Conservation (phyloP, 2,797 vertebrate species). For the Parauchenoglanis ngamensis region DNA sequence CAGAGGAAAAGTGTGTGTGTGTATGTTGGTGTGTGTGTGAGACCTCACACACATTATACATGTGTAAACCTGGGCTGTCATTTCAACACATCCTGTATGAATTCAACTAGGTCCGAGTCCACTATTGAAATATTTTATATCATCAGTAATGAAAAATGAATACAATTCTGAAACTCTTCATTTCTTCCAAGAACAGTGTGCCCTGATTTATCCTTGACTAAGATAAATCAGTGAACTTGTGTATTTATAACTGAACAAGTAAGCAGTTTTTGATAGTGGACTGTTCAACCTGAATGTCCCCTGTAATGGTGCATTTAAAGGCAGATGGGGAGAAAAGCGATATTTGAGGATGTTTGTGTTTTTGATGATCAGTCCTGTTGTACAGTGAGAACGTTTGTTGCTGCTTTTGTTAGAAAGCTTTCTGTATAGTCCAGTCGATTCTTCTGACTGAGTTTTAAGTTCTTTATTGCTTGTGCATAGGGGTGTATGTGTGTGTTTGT, state of each 20-base stretch:
- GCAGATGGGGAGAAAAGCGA: background rate
- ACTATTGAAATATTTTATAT: background rate
- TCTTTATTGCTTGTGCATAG: slow-evolving; percentile 6
- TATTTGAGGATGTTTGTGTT: background rate
- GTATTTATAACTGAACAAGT: background rate
- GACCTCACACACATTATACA: too few species aligned
- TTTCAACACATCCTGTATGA: background rate
- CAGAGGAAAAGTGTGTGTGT: background rate
- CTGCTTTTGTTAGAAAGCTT: slow-evolving; percentile 78
- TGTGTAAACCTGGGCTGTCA: background rate
- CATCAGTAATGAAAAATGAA: background rate
- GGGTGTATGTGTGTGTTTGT: slow-evolving; percentile 8
- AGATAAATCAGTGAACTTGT: background rate
- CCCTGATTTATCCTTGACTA: background rate
- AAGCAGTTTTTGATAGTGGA: background rate
- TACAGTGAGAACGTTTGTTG: slow-evolving; percentile 38
- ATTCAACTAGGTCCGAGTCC: background rate
- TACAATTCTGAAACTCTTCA: background rate
- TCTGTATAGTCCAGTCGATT: slow-evolving; percentile 68
- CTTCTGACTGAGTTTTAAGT: slow-evolving; percentile 63
- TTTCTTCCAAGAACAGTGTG: background rate
- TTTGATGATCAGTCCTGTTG: background rate
- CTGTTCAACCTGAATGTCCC: background rate
- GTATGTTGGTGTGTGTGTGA: background rate
- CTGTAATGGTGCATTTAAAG: background rate